These are phyloP conservation scores for Arizona elegans DNA, from an alignment of 2,113 vertebrate species.

Conservation along the genomic window DNA sequence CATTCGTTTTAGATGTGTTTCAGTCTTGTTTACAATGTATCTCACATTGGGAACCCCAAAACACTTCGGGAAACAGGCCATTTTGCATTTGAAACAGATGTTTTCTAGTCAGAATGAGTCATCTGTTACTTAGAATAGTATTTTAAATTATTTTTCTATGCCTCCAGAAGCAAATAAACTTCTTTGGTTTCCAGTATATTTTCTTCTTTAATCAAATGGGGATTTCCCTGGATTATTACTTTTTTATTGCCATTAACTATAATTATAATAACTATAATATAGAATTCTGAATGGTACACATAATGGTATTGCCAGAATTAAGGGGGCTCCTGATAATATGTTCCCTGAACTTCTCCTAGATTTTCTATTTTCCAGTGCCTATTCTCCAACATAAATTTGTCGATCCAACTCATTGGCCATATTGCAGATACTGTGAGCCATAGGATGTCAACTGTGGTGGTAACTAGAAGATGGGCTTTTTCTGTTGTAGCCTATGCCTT, in stretches of 20 bases:
- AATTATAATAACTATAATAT: neutral
- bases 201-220: neutral
- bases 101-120: neutral
- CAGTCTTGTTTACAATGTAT: neutral
- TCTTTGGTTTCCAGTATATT: neutral
- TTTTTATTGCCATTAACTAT: neutral
- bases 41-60: neutral
- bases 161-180: neutral
- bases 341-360: neutral
- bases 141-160: neutral
- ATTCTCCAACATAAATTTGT: neutral
- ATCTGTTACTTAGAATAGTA: neutral
- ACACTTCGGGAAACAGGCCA: neutral
- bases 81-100: neutral
- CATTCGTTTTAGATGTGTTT: neutral
- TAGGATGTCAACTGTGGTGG: neutral
- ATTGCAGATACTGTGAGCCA: neutral
- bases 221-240: neutral
- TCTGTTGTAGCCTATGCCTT: neutral
- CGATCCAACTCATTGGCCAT: neutral
- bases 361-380: neutral
- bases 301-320: neutral
- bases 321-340: neutral
- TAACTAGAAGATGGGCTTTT: neutral
- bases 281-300: neutral